Evolutionary conservation across 2,113 vertebrate genomes (phyloP), one percentile per base, ranked within the genome.

Genomic region (Lethenteron reissneri): DNA sequence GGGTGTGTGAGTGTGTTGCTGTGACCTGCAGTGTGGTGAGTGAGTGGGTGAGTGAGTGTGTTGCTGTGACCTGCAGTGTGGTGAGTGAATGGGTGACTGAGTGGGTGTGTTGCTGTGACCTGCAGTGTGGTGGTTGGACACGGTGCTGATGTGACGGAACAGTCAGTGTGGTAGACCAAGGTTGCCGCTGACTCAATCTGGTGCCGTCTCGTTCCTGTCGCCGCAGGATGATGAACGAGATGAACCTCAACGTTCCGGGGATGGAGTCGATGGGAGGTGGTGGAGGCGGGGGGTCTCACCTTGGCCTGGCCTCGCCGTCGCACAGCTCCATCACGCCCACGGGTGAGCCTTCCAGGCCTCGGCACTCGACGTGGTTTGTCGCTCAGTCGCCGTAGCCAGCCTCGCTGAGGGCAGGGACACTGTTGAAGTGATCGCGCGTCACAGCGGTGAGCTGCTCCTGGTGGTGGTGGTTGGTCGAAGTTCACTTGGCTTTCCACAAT

Each of bases 211-310:
- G 41, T 41, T 41, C 41, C 41, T 41, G 41, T 6, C 6, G 41
- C 41, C 41, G 41, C 41, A 41, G 41, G 41, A 41, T 41, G 41
- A 99, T 99, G 94, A 99, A 99, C 78, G 92, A 99, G 75, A 89
- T 96, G 84, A 95, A 90, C 81, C 80, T 99, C 78, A 95, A 87
- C 78, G 84, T 89, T 56, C 88, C 96, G 80, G 92, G 92, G 79
- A 99, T 97, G 92, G 94, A 97, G 80, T 90, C 92, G 81, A 84
- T 99, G 78, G 86, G 84, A 73, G 75, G 82, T 72, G 76, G 86
- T 76, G 81, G 84, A 0, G 83, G 83, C 76, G 83, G 83, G 0
- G 83, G 83, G 72, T 82, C 83, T 78, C 94, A 96, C 78, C 79
- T 97, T 75, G 88, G 90, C 11, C 79, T 99, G 80, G 80, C 86